phyloP scores from a whole-genome alignment of 2,888 invertebrate species.

The Terebella lapidaria region DNA sequence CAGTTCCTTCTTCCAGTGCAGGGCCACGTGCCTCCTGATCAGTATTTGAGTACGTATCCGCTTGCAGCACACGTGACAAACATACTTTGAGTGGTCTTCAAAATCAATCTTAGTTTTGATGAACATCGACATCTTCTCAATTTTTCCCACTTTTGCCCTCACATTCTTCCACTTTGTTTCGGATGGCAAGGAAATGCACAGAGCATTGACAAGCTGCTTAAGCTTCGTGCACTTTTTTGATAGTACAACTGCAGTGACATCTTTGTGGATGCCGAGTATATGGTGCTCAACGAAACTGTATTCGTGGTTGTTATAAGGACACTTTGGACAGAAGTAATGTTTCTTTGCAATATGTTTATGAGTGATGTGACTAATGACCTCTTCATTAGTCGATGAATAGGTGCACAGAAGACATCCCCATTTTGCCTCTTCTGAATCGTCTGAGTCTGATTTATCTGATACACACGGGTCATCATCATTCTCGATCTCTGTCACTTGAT shows the following conservation, averaged over 20 bases:
- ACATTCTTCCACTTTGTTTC: background rate
- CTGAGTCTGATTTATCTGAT: too few species aligned
- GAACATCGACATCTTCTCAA: background rate
- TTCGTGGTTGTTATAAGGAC: background rate
- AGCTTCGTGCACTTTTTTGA: background rate
- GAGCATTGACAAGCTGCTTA: background rate
- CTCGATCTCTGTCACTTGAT: too few species aligned
- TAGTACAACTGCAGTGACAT: background rate
- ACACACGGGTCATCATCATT: too few species aligned
- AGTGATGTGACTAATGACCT: background rate
- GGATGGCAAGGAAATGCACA: background rate
- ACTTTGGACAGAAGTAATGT: background rate
- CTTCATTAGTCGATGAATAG: background rate
- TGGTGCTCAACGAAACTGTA: background rate
- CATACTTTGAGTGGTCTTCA: background rate
- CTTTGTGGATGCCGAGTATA: background rate
- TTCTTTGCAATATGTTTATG: background rate
- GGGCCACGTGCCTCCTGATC: background rate
- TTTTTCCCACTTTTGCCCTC: background rate
- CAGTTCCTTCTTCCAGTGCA: background rate
- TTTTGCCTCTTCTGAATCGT: too few species aligned
- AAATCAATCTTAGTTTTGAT: background rate
- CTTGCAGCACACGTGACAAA: background rate
- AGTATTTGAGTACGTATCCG: background rate
- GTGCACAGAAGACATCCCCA: background rate